A percentile compares a stretch with the other conserved stretches of the same genome.
These are phyloP conservation scores for Chrysaora quinquecirrha DNA, from an alignment of 30 jellyfish, hydroid and myxozoan species.

Conservation along the genomic window DNA sequence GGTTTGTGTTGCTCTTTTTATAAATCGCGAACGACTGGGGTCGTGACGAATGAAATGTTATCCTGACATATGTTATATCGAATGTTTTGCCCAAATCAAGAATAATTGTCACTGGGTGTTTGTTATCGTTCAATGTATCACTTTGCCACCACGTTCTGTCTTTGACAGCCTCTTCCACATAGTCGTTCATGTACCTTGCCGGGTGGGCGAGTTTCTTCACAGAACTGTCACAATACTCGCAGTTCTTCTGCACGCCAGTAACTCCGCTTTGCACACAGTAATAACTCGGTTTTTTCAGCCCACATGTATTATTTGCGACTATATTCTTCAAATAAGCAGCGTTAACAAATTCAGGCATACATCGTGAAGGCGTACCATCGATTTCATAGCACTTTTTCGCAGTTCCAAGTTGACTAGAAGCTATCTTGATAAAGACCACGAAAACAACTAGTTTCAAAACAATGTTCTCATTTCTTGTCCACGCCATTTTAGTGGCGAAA, in stretches of 20 bases:
- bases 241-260: slow-evolving; percentile 72
- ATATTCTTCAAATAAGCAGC: slow-evolving; percentile 86
- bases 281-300: slow-evolving; percentile 55
- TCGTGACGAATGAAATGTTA: slow-evolving; percentile 87
- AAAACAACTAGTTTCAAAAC: slow-evolving; percentile 18
- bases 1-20: slow-evolving; percentile 76
- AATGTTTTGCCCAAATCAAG: slow-evolving; percentile 89
- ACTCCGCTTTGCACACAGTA: slow-evolving; percentile 95
- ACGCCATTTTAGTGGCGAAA: slow-evolving; percentile 6
- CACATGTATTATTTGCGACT: slow-evolving; percentile 92
- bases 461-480: background rate
- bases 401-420: slow-evolving; percentile 58
- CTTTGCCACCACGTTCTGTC: slow-evolving; percentile 98
- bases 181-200: slow-evolving; percentile 84
- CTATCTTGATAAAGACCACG: slow-evolving; percentile 20
- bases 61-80: slow-evolving; percentile 81
- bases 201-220: slow-evolving; percentile 78
- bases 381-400: slow-evolving; percentile 87
- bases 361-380: slow-evolving; percentile 87
- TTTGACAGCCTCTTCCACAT: slow-evolving; percentile 54
- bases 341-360: slow-evolving; percentile 98
- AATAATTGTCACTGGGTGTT: slow-evolving; percentile 74
- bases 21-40: slow-evolving; percentile 96
- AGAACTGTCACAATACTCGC: slow-evolving; percentile 80
- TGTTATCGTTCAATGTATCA: slow-evolving; percentile 82